Evolutionary conservation across 2,797 vertebrate species (phyloP), one percentile per base, ranked within the genome.

Genomic region (Lutjanus argentimaculatus): DNA sequence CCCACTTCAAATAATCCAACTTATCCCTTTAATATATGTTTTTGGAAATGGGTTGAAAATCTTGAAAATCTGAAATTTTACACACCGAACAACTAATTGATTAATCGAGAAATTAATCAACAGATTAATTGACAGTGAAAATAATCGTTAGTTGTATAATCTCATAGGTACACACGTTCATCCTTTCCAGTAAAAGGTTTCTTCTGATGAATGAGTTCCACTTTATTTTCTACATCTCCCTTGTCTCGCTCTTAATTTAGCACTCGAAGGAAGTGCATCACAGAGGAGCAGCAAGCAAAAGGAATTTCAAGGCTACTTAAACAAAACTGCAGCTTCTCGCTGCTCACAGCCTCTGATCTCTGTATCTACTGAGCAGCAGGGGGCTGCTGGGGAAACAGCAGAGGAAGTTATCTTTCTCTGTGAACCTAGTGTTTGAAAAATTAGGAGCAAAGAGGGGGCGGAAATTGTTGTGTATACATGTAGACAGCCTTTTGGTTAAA

Each of bases 291-390:
- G 67, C 67, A 80, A 87, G 89, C 90, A 83, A 81, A 82, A 89
- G 80, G 84, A 92, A 89, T 88, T 91, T 92, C 86, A 88, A 89
- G 88, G 84, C 74, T 72, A 68, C 69, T 89, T 82, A 72, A 90
- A 86, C 86, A 83, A 89, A 89, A 76, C 77, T 45, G 68, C 72
- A 79, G 74, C 72, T 64, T 79, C 58, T 85, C 51, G 52, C 80
- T 64, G 78, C 63, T 89, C 59, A 73, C 65, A 73, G 85, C 56
- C 81, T 92, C 84, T 92, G 86, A 93, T 89, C 83, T 91, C 72
- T 57, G 11, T 68, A 58, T 74, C 30, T 62, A 76, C 66, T 6
- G 71, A 80, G 74, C 59, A 73, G 75, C 67, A 62, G 36, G 17
- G 68, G 64, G 63, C 67, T 72, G 16, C 45, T 75, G 59, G 70